Conservation (phyloP, 2,888 invertebrate species). For the Himalopsyche japonica region DNA sequence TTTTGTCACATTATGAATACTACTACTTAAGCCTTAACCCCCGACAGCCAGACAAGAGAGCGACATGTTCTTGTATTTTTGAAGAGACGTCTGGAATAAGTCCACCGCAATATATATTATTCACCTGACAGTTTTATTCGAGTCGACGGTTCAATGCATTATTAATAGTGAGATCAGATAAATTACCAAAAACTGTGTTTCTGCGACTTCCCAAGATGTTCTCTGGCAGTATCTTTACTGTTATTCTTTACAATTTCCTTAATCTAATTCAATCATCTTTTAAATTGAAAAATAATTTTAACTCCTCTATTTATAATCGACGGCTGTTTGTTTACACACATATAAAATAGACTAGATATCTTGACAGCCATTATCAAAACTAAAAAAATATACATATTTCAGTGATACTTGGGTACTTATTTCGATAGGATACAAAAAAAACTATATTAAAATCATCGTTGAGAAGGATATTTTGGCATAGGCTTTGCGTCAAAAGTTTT, state of each 20-base stretch:
- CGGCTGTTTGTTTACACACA: slow-evolving; percentile 42
- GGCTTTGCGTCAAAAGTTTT: slow-evolving; percentile 14
- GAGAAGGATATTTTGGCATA: slow-evolving; percentile 20
- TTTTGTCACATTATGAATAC: not conserved
- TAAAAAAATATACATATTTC: slow-evolving; percentile 38
- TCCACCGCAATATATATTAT: not conserved
- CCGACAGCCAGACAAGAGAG: not conserved
- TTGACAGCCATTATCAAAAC: slow-evolving; percentile 47
- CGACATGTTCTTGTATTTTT: not conserved
- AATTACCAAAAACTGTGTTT: not conserved
- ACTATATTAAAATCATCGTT: slow-evolving; percentile 2
- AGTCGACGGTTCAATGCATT: not conserved
- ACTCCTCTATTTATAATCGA: slow-evolving; percentile 7
- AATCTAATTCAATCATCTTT: not conserved
- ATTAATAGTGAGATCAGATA: not conserved
- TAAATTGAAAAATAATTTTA: not conserved
- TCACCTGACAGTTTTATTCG: not conserved
- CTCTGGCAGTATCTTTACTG: not conserved
- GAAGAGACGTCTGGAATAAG: not conserved
- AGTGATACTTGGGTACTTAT: slow-evolving; percentile 16
- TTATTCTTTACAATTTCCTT: not conserved
- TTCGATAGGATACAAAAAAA: not conserved
- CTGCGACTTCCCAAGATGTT: not conserved
- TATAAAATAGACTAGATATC: slow-evolving; percentile 50
- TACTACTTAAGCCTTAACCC: not conserved